A percentile compares a stretch with the other conserved stretches of the same genome.
phyloP scores from a whole-genome alignment of 2,888 invertebrate genomes.

The Caenorhabditis sp. region DNA sequence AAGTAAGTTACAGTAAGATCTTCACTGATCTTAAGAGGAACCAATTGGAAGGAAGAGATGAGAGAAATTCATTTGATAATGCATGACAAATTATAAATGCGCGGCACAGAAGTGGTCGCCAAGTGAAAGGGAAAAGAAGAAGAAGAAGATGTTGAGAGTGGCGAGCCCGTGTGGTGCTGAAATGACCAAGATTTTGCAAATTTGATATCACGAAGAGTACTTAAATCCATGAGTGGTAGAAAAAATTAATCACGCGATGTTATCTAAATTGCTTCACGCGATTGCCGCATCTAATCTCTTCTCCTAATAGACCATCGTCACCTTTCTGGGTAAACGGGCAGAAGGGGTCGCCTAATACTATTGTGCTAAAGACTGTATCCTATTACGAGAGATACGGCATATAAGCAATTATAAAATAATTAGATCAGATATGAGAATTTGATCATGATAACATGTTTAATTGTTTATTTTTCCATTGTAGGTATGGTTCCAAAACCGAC shows the following conservation, averaged over 20 bases:
- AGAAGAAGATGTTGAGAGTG: background rate
- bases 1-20: slow-evolving; percentile 71
- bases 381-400: slow-evolving; percentile 6
- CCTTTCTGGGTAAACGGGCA: slow-evolving; percentile 7
- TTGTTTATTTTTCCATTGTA: slow-evolving; percentile 28
- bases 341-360: slow-evolving; percentile 18
- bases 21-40: background rate
- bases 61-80: slow-evolving; percentile 55
- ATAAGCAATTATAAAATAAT: background rate
- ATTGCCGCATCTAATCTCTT: slow-evolving; percentile 34
- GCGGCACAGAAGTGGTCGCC: slow-evolving; percentile 24
- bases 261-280: slow-evolving; percentile 68
- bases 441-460: background rate
- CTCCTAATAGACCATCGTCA: slow-evolving; percentile 44
- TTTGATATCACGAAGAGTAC: slow-evolving; percentile 56
- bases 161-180: slow-evolving; percentile 9
- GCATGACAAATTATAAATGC: slow-evolving; percentile 52
- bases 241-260: slow-evolving; percentile 61
- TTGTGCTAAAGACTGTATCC: slow-evolving; percentile 29
- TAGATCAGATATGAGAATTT: background rate
- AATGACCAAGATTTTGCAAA: slow-evolving; percentile 55
- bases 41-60: background rate
- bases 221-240: slow-evolving; percentile 31
- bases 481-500: slow-evolving; percentile 82
- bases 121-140: background rate